Percentiles rank a stretch among this genome's conserved stretches.
These are phyloP conservation scores for Microcebus griseorufus DNA, from an alignment of 2,113 vertebrate species.

Conservation along the genomic window DNA sequence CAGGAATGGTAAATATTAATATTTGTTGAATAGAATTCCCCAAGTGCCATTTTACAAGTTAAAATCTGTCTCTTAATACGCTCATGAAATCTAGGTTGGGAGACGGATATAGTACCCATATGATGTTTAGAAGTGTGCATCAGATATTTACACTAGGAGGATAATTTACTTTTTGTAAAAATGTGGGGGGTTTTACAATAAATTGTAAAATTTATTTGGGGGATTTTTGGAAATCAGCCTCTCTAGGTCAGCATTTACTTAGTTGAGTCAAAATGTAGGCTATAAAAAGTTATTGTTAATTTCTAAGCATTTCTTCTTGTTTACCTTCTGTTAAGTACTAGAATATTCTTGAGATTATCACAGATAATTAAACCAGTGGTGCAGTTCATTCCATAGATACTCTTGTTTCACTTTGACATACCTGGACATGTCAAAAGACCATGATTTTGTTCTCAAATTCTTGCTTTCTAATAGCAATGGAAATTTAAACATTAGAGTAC, in stretches of 20 bases:
- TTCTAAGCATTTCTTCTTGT: slow-evolving; percentile 40
- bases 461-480: neutral
- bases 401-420: neutral
- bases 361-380: neutral
- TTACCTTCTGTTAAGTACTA: slow-evolving; percentile 1
- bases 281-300: slow-evolving; percentile 11
- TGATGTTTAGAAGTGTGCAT: neutral
- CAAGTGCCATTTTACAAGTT: neutral
- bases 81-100: slow-evolving; percentile 1
- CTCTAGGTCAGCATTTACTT: neutral
- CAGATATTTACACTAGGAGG: neutral
- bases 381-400: neutral
- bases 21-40: slow-evolving; percentile 45
- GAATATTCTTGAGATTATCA: slow-evolving; percentile 5
- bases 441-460: neutral
- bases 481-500: neutral
- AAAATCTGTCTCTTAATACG: slow-evolving; percentile 1
- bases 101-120: neutral
- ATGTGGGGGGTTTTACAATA: neutral
- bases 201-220: neutral
- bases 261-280: neutral
- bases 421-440: neutral
- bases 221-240: neutral
- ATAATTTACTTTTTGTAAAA: slow-evolving; percentile 47
- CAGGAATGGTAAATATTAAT: slow-evolving; percentile 20